Percentiles rank a stretch among this genome's conserved stretches.
Conservation (phyloP, 1,140 invertebrate species). For the Scaptomyza graminum region DNA sequence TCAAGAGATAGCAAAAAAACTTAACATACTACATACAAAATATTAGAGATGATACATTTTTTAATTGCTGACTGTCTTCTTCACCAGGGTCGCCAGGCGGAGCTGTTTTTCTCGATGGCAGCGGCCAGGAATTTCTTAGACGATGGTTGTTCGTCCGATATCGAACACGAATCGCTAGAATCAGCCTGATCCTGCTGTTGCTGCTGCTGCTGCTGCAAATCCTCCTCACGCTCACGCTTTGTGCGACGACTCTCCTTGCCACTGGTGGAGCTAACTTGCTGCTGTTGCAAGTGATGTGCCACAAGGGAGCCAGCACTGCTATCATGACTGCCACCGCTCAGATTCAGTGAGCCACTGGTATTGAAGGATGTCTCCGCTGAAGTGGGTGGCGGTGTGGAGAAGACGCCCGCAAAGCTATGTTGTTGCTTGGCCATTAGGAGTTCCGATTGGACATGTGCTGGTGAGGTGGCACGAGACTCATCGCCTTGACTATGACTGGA, state of each 20-base stretch:
- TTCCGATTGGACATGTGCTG: slow-evolving; percentile 47
- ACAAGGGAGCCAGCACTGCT: slow-evolving; percentile 54
- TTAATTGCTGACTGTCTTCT: not conserved
- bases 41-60: not conserved
- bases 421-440: slow-evolving; percentile 55
- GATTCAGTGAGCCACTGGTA: slow-evolving; percentile 65
- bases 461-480: slow-evolving; percentile 68
- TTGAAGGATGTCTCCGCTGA: slow-evolving; percentile 76
- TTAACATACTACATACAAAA: slow-evolving; percentile 53
- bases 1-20: slow-evolving; percentile 40
- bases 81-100: slow-evolving; percentile 63
- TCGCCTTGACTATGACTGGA: slow-evolving; percentile 86
- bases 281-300: slow-evolving; percentile 74
- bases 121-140: slow-evolving; percentile 65
- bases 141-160: slow-evolving; percentile 70
- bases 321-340: slow-evolving; percentile 67
- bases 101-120: slow-evolving; percentile 64
- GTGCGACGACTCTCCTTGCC: slow-evolving; percentile 37
- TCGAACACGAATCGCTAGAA: slow-evolving; percentile 70
- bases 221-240: slow-evolving; percentile 56
- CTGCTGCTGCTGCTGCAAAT: slow-evolving; percentile 23
- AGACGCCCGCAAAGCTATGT: slow-evolving; percentile 77
- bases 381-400: slow-evolving; percentile 73
- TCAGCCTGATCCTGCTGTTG: slow-evolving; percentile 45
- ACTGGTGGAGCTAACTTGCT: slow-evolving; percentile 79